Evolutionary conservation across 2,113 vertebrate genomes (phyloP).

Genomic region (Ondatra zibethicus): DNA sequence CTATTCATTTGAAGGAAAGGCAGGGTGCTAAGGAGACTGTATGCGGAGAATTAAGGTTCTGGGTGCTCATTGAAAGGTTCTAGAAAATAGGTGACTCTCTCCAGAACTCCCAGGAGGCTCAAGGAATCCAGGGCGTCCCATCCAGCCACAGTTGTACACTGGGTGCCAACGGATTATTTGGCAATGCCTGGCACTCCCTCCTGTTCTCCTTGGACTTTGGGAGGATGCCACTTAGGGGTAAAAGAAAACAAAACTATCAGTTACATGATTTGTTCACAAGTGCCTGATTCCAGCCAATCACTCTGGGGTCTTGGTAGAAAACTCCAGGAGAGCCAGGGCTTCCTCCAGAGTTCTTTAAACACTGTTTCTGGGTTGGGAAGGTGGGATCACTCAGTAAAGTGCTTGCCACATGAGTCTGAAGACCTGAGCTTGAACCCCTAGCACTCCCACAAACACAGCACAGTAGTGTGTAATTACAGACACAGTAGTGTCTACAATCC

Average conservation of each 20-base stretch:
- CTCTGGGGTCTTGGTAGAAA: neutral
- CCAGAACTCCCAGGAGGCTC: neutral
- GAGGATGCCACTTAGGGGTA: neutral
- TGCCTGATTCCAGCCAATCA: neutral
- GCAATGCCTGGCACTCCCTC: neutral
- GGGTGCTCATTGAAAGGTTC: neutral
- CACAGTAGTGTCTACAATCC: neutral
- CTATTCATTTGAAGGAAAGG: neutral
- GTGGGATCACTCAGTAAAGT: neutral
- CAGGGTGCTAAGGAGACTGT: neutral
- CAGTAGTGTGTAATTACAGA: neutral
- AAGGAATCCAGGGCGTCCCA: neutral
- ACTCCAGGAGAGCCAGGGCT: neutral
- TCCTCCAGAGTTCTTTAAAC: neutral
- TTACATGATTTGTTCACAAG: neutral
- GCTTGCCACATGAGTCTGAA: neutral
- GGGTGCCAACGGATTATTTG: neutral
- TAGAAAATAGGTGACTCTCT: neutral
- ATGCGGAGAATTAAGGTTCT: neutral
- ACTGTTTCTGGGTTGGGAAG: neutral
- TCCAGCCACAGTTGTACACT: fast-evolving
- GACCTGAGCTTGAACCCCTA: neutral
- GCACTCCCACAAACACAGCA: neutral
- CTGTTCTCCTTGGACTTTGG: neutral
- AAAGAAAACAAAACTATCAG: neutral